Evolutionary conservation across 1,140 invertebrate species (phyloP), one percentile per base, ranked within the genome.

Genomic region (Hyles euphorbiae): DNA sequence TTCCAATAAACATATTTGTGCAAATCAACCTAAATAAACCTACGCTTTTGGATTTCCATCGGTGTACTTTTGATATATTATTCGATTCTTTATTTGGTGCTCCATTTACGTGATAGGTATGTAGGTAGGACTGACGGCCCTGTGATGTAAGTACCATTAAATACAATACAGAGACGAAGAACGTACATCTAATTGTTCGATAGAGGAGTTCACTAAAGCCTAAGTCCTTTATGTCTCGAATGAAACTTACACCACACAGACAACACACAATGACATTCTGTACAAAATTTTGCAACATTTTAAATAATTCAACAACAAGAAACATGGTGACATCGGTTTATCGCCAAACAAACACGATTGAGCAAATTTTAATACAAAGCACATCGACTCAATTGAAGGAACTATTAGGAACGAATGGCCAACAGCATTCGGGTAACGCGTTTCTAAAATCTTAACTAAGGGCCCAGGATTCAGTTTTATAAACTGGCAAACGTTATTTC

Each of bases 341-440:
- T 57, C 67, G 68, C 60, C 67, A 77, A 85, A 78, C 63, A 60
- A 75, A 71, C 65, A 67, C 68, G 68, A 74, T 87, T 87, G 82
- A 87, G 81, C 84, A 87, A 87, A 72, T 83, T 81, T 76, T 69
- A 81, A 69, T 68, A 78, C 64, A 70, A 80, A 83, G 76, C 77
- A 78, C 76, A 70, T 68, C 57, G 59, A 68, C 67, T 65, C 61
- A 70, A 65, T 62, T 56, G 81, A 82, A 84, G 68, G 74, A 79
- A 80, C 71, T 69, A 68, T 74, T 85, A 83, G 83, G 83, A 85
- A 86, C 83, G 72, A 75, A 79, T 68, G 74, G 79, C 70, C 70
- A 72, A 69, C 62, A 76, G 70, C 60, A 60, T 11, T 48, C 10
- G 22, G 62, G 69, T 63, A 85, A 84, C 78, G 67, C 46, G 75